Conservation (phyloP, 2,113 vertebrate genomes). For the Dipodomys merriami region DNA sequence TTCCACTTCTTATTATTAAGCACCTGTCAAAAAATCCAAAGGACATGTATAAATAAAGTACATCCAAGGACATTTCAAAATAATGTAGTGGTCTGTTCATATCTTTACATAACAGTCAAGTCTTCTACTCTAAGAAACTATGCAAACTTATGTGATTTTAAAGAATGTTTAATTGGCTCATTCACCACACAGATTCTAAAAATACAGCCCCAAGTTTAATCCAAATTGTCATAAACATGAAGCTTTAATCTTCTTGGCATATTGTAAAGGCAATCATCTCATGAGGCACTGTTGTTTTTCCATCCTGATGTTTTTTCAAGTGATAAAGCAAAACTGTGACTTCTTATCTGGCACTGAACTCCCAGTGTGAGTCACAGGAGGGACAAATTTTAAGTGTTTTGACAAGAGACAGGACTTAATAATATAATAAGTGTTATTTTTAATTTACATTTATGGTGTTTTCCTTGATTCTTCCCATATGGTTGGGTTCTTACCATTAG, state of each 20-base stretch:
- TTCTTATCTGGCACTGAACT: slow-evolving; percentile 76
- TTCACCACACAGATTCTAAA: slow-evolving; percentile 65
- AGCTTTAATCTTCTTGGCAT: slow-evolving; percentile 83
- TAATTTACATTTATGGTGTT: neutral
- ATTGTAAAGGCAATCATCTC: slow-evolving; percentile 78
- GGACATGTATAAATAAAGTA: no score
- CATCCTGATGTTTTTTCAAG: slow-evolving; percentile 83
- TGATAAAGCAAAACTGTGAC: slow-evolving; percentile 81
- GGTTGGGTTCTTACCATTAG: neutral
- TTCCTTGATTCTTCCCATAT: neutral
- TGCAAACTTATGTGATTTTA: slow-evolving; percentile 47
- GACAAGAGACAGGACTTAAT: slow-evolving; percentile 70
- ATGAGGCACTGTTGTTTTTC: slow-evolving; percentile 76
- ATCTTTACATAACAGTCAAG: slow-evolving; percentile 33
- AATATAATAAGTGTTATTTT: slow-evolving; percentile 31
- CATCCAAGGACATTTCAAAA: neutral
- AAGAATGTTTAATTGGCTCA: slow-evolving; percentile 54
- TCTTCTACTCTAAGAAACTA: neutral
- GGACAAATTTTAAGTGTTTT: slow-evolving; percentile 73
- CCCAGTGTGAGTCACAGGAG: slow-evolving; percentile 74
- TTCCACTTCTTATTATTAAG: neutral
- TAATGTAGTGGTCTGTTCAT: neutral
- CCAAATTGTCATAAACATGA: slow-evolving; percentile 68
- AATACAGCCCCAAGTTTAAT: slow-evolving; percentile 60
- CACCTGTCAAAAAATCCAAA: neutral